A percentile compares a stretch with the other conserved stretches of the same genome.
Evolutionary conservation across 92 coral and sea anemone species (phyloP).

Genomic region (Parazoanthus darwini): DNA sequence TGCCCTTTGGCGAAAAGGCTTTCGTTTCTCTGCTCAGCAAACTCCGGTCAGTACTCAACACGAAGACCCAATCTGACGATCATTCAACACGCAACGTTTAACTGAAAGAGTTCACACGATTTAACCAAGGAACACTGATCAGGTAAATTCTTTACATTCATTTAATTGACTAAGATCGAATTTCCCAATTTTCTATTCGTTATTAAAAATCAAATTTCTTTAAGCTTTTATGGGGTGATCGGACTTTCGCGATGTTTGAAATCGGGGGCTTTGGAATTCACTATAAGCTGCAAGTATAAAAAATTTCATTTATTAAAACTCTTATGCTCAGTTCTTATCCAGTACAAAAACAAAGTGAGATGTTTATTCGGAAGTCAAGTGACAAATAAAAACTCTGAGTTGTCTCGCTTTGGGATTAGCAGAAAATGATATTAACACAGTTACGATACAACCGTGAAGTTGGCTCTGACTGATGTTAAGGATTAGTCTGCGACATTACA

Average conservation of each 20-base stretch:
- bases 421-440: background rate
- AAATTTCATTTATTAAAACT: background rate
- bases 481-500: background rate
- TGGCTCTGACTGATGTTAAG: background rate
- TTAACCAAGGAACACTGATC: background rate
- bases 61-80: background rate
- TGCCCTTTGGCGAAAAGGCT: slow-evolving; percentile 11
- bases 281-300: background rate
- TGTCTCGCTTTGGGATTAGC: slow-evolving; percentile 12
- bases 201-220: background rate
- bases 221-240: background rate
- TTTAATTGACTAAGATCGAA: slow-evolving; percentile 20
- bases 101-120: background rate
- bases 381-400: background rate
- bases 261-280: background rate
- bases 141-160: slow-evolving; percentile 26
- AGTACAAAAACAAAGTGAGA: slow-evolving; percentile 2
- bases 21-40: slow-evolving; percentile 9
- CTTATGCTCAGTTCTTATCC: background rate
- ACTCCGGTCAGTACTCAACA: slow-evolving; percentile 1
- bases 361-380: slow-evolving; percentile 13
- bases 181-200: background rate
- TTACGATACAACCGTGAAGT: background rate
- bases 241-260: background rate
- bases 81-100: background rate